Base-by-base conservation (phyloP, 2,888 invertebrate species). In the Sycophila texana region DNA sequence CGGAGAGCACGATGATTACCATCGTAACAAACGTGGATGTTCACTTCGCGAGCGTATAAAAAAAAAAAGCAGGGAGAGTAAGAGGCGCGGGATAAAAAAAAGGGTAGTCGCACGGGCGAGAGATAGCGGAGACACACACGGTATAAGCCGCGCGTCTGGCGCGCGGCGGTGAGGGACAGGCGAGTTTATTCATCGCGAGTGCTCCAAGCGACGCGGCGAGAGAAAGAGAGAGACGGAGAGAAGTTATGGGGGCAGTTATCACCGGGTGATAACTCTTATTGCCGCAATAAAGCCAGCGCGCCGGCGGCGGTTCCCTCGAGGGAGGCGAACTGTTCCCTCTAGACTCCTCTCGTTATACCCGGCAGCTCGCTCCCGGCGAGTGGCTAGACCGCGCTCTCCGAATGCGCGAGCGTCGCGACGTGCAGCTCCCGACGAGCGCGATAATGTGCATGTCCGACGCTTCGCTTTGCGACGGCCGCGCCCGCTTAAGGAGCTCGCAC, bases 231-330 rank as follows among this genome's bases (percentile, higher is more conserved):
- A 63, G 20, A 53, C 12, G 39, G 67, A 71, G 61, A 73, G 81
- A 71, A 73, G 80, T 85, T 85, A 85, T 83, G 83, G 84, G 83
- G 84, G 83, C 84, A 85, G 86, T 87, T 86, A 86, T 86, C 86
- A 85, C 84, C 82, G 84, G 84, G 86, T 84, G 85, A 87, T 87
- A 87, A 86, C 86, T 87, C 86, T 86, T 87, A 87, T 87, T 86
- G 85, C 86, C 82, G 84, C 84, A 85, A 87, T 87, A 86, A 87
- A 87, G 84, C 84, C 83, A 73, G 81, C 71, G 80, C 71, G 80
- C 63, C 82, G 80, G 80, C 74, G 80, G 67, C 74, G 75, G 74
- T 66, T 82, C 79, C 81, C 83, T 67, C 79, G 67, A 81, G 83
- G 80, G 82, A 75, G 79, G 81, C 81, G 78, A 82, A 83, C 83